These are phyloP conservation scores for Allobates femoralis DNA, from an alignment of 2,797 vertebrate genomes.

Conservation along the genomic window DNA sequence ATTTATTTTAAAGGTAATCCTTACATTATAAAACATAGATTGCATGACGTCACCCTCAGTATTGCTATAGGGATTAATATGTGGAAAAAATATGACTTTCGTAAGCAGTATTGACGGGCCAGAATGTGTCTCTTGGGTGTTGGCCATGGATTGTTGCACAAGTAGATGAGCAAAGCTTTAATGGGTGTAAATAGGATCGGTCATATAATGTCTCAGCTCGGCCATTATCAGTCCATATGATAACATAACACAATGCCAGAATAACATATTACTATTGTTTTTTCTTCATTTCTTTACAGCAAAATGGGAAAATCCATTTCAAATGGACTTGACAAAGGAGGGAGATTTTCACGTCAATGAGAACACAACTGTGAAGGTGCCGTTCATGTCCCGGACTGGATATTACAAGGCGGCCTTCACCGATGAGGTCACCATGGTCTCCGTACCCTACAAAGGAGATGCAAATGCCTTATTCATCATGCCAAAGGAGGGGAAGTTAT, in stretches of 20 bases:
- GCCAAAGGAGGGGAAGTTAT: constrained; percentile 35
- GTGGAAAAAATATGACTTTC: not conserved
- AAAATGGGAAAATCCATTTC: constrained; percentile 75
- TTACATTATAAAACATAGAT: not conserved
- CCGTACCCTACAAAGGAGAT: constrained; percentile 83
- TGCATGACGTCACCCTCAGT: not conserved
- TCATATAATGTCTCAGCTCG: not conserved
- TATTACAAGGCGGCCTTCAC: constrained; percentile 78
- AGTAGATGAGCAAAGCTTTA: not conserved
- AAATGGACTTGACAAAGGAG: constrained; percentile 64
- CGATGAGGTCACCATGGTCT: constrained; percentile 71
- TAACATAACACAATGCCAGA: not conserved
- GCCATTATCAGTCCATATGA: not conserved
- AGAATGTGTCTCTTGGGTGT: not conserved
- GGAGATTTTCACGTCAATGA: constrained; percentile 77
- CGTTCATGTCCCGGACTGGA: constrained; percentile 83
- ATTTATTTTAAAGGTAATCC: constrained; percentile 88
- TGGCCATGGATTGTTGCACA: not conserved
- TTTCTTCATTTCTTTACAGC: constrained; percentile 63
- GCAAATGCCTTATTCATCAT: constrained; percentile 78
- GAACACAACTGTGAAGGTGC: constrained; percentile 81
- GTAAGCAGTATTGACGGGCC: not conserved
- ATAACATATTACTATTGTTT: too few relatives aligned
- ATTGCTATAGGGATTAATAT: too few relatives aligned
- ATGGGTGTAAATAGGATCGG: not conserved